These are phyloP conservation scores for Cyprinodon variegatus DNA, from an alignment of 2,113 vertebrate species.

Conservation along the genomic window DNA sequence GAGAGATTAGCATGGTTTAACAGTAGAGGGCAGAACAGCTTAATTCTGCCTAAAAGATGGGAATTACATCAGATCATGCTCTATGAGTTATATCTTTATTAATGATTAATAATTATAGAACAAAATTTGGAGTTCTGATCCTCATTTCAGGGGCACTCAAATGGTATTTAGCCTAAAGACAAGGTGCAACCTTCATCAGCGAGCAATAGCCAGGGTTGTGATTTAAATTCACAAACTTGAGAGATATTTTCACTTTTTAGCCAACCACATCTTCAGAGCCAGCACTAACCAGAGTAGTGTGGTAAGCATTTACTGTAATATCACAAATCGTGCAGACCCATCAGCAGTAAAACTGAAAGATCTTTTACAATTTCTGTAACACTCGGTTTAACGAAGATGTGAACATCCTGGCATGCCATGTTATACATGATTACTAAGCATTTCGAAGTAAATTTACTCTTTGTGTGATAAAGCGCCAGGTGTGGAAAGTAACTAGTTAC, in stretches of 20 bases:
- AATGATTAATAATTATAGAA: slow-evolving; percentile 87
- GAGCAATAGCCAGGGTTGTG: slow-evolving; percentile 55
- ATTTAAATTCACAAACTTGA: slow-evolving; percentile 21
- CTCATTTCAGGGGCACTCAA: slow-evolving; percentile 82
- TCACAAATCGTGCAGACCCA: no score
- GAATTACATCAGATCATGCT: slow-evolving; percentile 85
- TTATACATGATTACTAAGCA: no score
- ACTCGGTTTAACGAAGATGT: no score
- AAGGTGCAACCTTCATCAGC: slow-evolving; percentile 76
- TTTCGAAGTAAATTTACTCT: no score
- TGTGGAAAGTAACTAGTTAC: no score
- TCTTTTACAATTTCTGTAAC: no score
- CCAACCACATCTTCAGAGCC: neutral
- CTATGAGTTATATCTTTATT: slow-evolving; percentile 88
- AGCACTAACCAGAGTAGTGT: neutral
- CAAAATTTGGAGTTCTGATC: slow-evolving; percentile 77
- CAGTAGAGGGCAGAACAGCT: slow-evolving; percentile 75
- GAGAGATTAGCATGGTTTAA: slow-evolving; percentile 73
- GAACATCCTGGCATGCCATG: no score
- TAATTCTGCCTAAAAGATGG: slow-evolving; percentile 86
- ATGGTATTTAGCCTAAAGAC: slow-evolving; percentile 86
- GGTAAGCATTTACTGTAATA: neutral
- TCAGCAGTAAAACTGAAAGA: no score
- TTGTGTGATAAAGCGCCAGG: no score
- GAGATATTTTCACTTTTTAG: slow-evolving; percentile 18